Evolutionary conservation across 2,888 invertebrate genomes (phyloP).

Genomic region (Ceriagrion tenellum): DNA sequence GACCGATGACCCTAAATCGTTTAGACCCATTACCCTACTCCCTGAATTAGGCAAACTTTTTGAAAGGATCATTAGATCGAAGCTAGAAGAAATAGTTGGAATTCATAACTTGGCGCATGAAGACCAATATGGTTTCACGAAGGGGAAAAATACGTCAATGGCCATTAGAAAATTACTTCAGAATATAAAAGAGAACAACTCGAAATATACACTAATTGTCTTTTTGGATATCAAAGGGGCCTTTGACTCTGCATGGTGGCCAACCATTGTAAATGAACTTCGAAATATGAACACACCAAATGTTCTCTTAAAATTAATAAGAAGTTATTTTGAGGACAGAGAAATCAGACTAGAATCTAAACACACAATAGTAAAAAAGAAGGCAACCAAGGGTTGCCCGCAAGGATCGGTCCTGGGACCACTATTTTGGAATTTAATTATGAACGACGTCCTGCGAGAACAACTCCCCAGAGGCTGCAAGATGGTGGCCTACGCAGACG

Average conservation of each 20-base stretch:
- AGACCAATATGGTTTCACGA: neutral
- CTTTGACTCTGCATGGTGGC: constrained; percentile 4
- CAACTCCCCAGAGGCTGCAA: neutral
- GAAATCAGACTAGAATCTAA: neutral
- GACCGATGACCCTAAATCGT: neutral
- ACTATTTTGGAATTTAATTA: neutral
- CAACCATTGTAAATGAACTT: neutral
- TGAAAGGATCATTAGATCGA: neutral
- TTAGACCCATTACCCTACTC: neutral
- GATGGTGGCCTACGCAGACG: neutral
- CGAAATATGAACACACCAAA: neutral
- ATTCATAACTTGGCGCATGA: neutral
- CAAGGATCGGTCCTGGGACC: neutral
- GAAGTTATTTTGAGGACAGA: neutral
- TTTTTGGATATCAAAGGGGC: neutral
- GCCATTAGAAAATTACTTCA: neutral
- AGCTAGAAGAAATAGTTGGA: neutral
- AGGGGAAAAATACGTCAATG: neutral
- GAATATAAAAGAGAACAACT: neutral
- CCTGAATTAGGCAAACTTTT: neutral
- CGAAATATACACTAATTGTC: neutral
- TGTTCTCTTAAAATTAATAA: neutral
- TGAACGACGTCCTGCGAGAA: neutral
- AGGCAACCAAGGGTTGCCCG: neutral
- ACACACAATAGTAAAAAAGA: neutral